These are phyloP conservation scores for Echinometra lucunter DNA, from an alignment of 53 echinoderm and acorn worm species.

Conservation along the genomic window DNA sequence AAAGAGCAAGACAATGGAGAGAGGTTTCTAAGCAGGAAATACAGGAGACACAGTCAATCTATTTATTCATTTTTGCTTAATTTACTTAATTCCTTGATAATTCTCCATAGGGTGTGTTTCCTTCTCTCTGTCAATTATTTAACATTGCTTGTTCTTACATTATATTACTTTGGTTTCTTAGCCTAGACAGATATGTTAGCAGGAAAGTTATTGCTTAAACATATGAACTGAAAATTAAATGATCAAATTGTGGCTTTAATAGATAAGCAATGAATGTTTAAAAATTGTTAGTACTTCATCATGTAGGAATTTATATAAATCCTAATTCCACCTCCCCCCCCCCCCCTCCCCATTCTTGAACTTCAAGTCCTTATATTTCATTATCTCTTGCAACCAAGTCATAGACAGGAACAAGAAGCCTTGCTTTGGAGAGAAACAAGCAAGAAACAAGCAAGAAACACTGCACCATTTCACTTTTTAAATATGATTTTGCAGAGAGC, in stretches of 20 bases:
- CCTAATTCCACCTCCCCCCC: not conserved
- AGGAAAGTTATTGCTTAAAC: not conserved
- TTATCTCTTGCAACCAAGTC: too few species aligned
- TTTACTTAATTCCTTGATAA: conserved; percentile 9
- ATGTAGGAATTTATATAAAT: not conserved
- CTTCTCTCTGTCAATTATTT: not conserved
- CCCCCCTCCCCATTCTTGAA: not conserved
- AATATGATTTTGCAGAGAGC: not conserved
- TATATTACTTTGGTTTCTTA: not conserved
- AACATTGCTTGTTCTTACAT: not conserved
- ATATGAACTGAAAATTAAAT: not conserved
- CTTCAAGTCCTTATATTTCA: too few species aligned
- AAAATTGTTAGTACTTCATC: not conserved
- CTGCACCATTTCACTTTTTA: too few species aligned
- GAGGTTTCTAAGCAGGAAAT: conserved; percentile 4
- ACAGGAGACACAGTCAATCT: conserved; percentile 15
- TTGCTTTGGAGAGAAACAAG: too few species aligned
- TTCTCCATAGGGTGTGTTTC: conserved; percentile 29
- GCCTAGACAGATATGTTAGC: not conserved
- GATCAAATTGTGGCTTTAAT: not conserved
- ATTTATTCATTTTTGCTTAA: not conserved
- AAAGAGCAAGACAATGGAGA: conserved; percentile 11
- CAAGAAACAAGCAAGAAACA: too few species aligned
- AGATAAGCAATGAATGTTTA: not conserved
- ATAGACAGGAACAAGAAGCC: too few species aligned